Percentiles rank a stretch among this genome's conserved stretches.
phyloP scores from a whole-genome alignment of 1,140 invertebrate genomes.

The Battus philenor region DNA sequence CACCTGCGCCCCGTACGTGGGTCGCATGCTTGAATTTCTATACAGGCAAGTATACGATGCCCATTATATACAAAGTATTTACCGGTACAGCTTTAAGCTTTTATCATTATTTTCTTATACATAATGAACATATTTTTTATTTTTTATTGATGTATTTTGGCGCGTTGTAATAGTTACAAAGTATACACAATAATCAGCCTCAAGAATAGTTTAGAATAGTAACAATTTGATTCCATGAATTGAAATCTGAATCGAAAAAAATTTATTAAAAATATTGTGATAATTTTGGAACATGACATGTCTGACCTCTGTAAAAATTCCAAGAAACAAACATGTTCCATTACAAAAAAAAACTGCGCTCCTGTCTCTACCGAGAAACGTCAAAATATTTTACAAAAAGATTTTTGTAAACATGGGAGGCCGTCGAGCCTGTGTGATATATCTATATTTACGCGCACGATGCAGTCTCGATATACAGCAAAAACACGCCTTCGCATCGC shows the following conservation, averaged over 20 bases:
- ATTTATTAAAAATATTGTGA: no score
- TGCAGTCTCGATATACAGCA: constrained; percentile 33
- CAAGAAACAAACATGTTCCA: background rate
- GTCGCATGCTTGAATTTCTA: constrained; percentile 32
- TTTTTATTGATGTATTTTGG: no score
- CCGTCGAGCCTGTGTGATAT: constrained; percentile 47
- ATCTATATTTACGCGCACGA: constrained; percentile 53
- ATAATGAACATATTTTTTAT: no score
- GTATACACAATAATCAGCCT: no score
- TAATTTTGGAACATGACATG: no score
- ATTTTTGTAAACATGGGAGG: constrained; percentile 47
- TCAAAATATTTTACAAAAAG: constrained; percentile 66
- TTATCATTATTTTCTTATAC: no score
- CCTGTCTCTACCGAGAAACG: constrained; percentile 58
- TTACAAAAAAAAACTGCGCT: constrained; percentile 20
- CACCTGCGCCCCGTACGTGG: constrained; percentile 60
- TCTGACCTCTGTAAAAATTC: no score
- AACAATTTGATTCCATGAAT: no score
- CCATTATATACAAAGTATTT: background rate
- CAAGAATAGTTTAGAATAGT: no score
- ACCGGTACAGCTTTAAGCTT: no score
- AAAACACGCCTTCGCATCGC: constrained; percentile 38
- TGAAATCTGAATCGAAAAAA: no score
- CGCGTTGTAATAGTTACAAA: no score
- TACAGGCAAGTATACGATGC: constrained; percentile 1